Base-by-base conservation (phyloP, 1,140 invertebrate species). In the Tribolium madens region DNA sequence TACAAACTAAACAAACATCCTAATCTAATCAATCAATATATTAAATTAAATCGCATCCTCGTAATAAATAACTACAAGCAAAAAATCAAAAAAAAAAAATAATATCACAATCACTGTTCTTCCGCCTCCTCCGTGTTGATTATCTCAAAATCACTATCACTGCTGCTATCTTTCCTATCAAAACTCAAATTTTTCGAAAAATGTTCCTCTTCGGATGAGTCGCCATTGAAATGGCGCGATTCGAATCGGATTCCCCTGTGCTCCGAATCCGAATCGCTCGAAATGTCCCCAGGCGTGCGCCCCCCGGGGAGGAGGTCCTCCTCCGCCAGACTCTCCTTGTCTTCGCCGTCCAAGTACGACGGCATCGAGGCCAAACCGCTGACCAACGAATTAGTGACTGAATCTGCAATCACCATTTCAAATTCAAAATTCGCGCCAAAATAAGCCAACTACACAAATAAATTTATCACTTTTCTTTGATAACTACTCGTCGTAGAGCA, bases 91-190 rank as follows among this genome's bases (percentile, higher is more conserved):
- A 64, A 42, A 76, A n/a, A n/a, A n/a, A n/a, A n/a, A n/a, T n/a
- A n/a, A 77, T 77, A 77, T 77, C 76, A 77, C 76, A 77, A 73
- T 64, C 68, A 48, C n/a, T 36, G 64, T 33, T 77, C 71, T 14
- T 79, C 31, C 26, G 72, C 69, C 18, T 83, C 82, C 14, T 83
- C 80, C 3, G 75, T 47, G 76, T 82, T 70, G 26, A 84, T 76
- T 48, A 84, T 77, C 79, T 84, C 83, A 78, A 83, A 84, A 72
- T 84, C 83, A 74, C 82, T 84, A 78, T 80, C 78, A 74, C 80
- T 79, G n/a, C 79, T 77, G 72, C 75, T 82, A 12, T 80, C 80
- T 36, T 74, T 76, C 18, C 76, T 9, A 57, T 78, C 72, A 71
- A 81, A 82, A 12, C 21, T 57, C 26, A 82, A 57, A 15, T 76